Evolutionary conservation across 2,888 invertebrate species (phyloP).

Genomic region (Lordiphosa andalusiaca): DNA sequence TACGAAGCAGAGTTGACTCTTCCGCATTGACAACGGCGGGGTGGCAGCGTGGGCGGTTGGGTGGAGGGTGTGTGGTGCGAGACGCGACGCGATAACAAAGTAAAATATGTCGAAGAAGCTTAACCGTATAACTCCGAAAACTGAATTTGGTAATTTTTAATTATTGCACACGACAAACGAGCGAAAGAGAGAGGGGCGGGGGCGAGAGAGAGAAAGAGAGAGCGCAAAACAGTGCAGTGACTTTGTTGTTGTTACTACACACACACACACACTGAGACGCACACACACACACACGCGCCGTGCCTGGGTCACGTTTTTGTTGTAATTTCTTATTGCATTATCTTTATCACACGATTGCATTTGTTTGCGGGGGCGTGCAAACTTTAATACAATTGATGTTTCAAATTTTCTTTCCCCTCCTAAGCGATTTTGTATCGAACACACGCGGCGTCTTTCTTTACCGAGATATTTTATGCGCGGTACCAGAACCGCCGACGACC

Average conservation of each 20-base stretch:
- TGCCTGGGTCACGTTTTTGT: slow-evolving; percentile 42
- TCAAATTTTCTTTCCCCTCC: slow-evolving; percentile 6
- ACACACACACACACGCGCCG: too few relatives aligned
- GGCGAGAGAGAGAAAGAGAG: neutral
- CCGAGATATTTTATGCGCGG: slow-evolving; percentile 27
- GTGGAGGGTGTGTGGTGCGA: slow-evolving; percentile 27
- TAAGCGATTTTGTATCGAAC: slow-evolving; percentile 2
- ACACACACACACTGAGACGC: too few relatives aligned
- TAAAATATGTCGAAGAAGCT: slow-evolving; percentile 43
- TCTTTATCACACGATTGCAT: slow-evolving; percentile 56
- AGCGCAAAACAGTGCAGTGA: too few relatives aligned
- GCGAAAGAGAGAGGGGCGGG: slow-evolving; percentile 23
- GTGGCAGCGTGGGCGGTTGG: slow-evolving; percentile 20
- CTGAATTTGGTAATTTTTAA: slow-evolving; percentile 54
- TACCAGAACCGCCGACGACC: too few relatives aligned
- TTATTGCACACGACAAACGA: slow-evolving; percentile 42
- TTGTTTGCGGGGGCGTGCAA: slow-evolving; percentile 5
- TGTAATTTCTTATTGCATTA: slow-evolving; percentile 37
- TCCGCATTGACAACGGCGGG: slow-evolving; percentile 47
- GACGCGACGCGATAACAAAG: slow-evolving; percentile 36
- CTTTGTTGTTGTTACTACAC: slow-evolving; percentile 20
- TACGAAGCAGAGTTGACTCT: slow-evolving; percentile 37
- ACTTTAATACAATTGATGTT: slow-evolving; percentile 30
- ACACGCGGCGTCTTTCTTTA: slow-evolving; percentile 54
- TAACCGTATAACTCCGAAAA: slow-evolving; percentile 32